These are phyloP conservation scores for Meda fulgida DNA, from an alignment of 2,797 vertebrate genomes.

Conservation along the genomic window DNA sequence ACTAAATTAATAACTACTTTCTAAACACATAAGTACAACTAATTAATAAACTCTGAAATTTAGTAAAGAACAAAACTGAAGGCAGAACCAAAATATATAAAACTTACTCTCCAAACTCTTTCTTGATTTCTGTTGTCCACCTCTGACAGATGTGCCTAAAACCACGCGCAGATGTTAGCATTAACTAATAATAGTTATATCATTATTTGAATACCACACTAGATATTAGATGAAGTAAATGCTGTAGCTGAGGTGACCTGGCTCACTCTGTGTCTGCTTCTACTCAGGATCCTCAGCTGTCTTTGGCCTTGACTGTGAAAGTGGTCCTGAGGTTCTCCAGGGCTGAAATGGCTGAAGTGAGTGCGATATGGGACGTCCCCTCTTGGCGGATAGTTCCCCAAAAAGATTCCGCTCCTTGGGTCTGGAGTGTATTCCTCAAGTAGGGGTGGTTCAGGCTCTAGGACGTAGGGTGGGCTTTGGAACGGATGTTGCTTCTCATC, in stretches of 20 bases:
- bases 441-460: conserved; percentile 21
- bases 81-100: neutral
- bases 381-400: conserved; percentile 72
- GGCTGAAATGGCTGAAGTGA: conserved; percentile 60
- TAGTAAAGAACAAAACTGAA: neutral
- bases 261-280: conserved; percentile 43
- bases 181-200: neutral
- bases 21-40: neutral
- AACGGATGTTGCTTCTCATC: conserved; percentile 34
- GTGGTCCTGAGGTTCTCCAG: conserved; percentile 65
- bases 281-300: conserved; percentile 40
- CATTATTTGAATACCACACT: conserved; percentile 33
- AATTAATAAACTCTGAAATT: neutral
- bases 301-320: conserved; percentile 36
- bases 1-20: neutral
- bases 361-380: conserved; percentile 71
- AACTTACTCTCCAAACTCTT: conserved; percentile 70
- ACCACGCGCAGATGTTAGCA: conserved; percentile 6
- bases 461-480: conserved; percentile 18
- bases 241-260: conserved; percentile 38
- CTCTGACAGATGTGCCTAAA: conserved; percentile 64
- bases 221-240: neutral
- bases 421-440: conserved; percentile 62
- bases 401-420: conserved; percentile 68
- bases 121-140: conserved; percentile 60